phyloP scores from a whole-genome alignment of 2,888 invertebrate genomes.

The Serripes groenlandicus region DNA sequence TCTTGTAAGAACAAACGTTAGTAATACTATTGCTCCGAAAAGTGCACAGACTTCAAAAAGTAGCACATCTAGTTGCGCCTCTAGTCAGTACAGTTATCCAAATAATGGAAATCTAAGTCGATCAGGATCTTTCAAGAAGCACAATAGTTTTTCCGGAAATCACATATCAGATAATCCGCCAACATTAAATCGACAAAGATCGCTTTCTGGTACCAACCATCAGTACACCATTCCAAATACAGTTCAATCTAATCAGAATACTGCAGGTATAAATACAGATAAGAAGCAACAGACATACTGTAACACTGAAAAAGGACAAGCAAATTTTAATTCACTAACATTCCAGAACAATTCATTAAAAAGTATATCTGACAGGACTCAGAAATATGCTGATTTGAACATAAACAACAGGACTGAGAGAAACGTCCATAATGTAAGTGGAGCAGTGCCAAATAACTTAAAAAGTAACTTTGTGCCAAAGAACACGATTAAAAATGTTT shows the following conservation, averaged over 20 bases:
- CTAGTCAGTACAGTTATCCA: too few relatives aligned
- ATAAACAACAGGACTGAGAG: not conserved
- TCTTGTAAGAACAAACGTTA: not conserved
- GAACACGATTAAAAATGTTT: not conserved
- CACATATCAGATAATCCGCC: not conserved
- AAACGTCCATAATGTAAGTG: not conserved
- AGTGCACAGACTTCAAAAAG: not conserved
- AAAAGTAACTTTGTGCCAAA: not conserved
- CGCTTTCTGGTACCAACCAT: slow-evolving; percentile 44
- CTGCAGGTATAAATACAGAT: not conserved
- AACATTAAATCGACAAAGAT: slow-evolving; percentile 41
- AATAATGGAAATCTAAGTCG: slow-evolving; percentile 8
- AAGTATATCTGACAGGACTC: not conserved
- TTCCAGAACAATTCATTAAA: not conserved
- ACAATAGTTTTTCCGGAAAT: slow-evolving; percentile 62
- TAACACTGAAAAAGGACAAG: not conserved
- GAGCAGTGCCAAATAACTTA: not conserved
- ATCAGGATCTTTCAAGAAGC: slow-evolving; percentile 58
- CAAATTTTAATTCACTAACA: not conserved
- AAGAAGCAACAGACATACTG: not conserved
- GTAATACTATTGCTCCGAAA: not conserved
- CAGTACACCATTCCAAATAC: not conserved
- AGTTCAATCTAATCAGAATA: not conserved
- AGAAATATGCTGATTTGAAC: not conserved
- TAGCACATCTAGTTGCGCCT: too few relatives aligned